These are phyloP conservation scores for Anas platyrhynchos DNA, from an alignment of 2,113 vertebrate genomes.

Conservation along the genomic window DNA sequence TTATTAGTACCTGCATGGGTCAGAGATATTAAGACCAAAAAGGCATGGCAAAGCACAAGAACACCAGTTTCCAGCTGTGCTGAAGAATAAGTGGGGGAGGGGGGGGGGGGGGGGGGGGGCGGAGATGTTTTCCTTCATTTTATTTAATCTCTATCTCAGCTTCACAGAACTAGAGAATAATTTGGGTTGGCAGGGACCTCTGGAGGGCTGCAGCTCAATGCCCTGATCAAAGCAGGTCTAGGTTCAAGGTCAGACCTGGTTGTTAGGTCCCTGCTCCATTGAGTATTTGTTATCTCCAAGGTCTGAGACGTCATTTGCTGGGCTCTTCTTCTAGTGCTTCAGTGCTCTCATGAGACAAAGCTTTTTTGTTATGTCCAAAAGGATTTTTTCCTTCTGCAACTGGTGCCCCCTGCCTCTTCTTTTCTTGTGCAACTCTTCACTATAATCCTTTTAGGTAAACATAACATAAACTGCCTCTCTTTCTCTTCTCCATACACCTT, in stretches of 20 bases:
- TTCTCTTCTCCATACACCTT: neutral
- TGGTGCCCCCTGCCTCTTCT: neutral
- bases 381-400: neutral
- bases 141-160: neutral
- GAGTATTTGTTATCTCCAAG: neutral
- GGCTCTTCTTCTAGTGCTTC: neutral
- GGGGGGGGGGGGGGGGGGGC: too few species aligned
- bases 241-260: neutral
- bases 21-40: neutral
- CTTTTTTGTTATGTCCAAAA: neutral
- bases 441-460: neutral
- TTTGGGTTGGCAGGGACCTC: neutral
- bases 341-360: neutral
- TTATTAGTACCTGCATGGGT: neutral
- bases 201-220: neutral
- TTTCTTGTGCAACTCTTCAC: neutral
- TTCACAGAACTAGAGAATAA: slow-evolving; percentile 4
- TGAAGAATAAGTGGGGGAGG: neutral
- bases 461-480: neutral
- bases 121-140: neutral
- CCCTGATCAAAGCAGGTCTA: slow-evolving; percentile 14
- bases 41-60: neutral
- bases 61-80: neutral
- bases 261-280: neutral
- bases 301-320: neutral